Base-by-base conservation (phyloP, 1,140 invertebrate genomes). In the Penaeus vannamei region DNA sequence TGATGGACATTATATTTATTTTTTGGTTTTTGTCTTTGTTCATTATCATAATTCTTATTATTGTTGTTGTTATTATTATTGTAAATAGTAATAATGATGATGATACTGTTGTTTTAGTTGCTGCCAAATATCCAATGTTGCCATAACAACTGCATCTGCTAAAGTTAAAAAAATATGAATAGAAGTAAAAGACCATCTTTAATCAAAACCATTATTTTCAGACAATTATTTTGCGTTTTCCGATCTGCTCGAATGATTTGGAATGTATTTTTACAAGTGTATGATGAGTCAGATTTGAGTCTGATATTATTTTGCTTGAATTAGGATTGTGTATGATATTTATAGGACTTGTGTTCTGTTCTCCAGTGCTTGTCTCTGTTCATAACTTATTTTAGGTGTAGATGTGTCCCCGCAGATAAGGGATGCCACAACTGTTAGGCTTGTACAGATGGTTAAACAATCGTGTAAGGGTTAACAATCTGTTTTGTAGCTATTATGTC, bases 401-500 rank as follows among this genome's bases (percentile, higher is more conserved):
- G 77, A 66, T 72, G n/a, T 69, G 53, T 76, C n/a, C 23, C 84
- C 29, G 66, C 26, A 80, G 46, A 84, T 60, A 59, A 64, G 62
- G 61, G 64, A 60, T 23, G 26, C 59, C 42, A 82, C 64, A 82
- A 82, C n/a, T 82, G 66, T 66, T 64, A 84, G 88, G 32, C 60
- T 60, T 90, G 88, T 90, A 90, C 88, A 90, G 88, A 82, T 61
- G 84, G 84, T 86, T 90, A 85, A 85, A 77, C 79, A 85, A 69
- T 85, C 80, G 80, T 62, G 81, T 89, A 89, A 90, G 84, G 88
- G 84, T 90, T 90, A 90, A 86, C 84, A 86, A 59, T 81, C 88
- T 85, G 84, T 85, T 89, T 90, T 90, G 88, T 90, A 90, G 88
- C 88, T 90, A 90, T 90, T 29, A 90, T 90, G 84, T 90, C 88